Base-by-base conservation (phyloP, 2,888 invertebrate species). In the Pecten maximus region DNA sequence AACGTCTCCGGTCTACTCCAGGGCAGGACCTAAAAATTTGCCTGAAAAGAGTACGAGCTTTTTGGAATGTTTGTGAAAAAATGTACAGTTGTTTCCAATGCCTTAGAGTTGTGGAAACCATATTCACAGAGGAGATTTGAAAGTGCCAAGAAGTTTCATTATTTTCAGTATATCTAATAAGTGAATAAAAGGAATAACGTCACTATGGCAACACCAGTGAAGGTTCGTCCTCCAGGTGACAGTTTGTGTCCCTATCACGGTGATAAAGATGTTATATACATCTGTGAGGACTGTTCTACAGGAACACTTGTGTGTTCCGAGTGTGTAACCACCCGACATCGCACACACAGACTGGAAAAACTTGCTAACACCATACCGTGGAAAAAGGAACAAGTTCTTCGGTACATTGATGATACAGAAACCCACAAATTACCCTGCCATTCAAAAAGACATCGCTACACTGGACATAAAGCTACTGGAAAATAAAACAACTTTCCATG, bases 341-440 rank as follows among this genome's bases (percentile, higher is more conserved):
- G 74, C 35, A 74, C 74, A 35, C 74, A 74, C 74, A 28, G 74
- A 74, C 74, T 74, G 15, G 74, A 35, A 35, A 74, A 74, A 35
- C 74, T 74, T 35, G 28, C 74, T 10, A 74, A 74, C 35, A 74
- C 28, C 35, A 35, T 74, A 0, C 74, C 74, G 10, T 74, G 74
- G 74, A 74, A 74, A 35, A 74, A 74, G 74, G 74, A 74, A 35
- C 74, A 74, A 35, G 74, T 74, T 74, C 74, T 74, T 16, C 28
- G 74, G 2, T 74, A 35, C 74, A 74, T 74, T 74, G 74, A 74
- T 74, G 74, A 6, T 35, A 74, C 74, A 12, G 74, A 74, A 74
- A 74, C 74, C 12, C 35, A 74, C 15, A 28, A 74, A 28, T 15
- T 28, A 12, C 74, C 74, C 6, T 74, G n/a, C 74, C 15, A 35